These are phyloP conservation scores for Drosophila anomelani DNA, from an alignment of 2,888 invertebrate species.

Conservation along the genomic window DNA sequence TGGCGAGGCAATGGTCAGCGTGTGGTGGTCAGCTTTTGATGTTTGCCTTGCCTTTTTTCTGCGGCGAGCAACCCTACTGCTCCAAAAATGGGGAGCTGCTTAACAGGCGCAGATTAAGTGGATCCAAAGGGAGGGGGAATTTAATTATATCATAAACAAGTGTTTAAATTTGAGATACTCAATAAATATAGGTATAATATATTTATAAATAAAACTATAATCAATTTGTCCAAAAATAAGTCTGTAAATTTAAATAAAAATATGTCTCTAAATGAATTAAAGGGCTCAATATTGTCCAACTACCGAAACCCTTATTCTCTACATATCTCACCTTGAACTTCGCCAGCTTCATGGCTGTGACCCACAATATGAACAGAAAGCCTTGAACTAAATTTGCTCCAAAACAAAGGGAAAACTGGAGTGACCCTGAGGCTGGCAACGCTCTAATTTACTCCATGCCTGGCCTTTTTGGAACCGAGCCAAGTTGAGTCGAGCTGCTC, in stretches of 20 bases:
- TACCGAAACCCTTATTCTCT: neutral
- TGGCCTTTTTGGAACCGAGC: conserved; percentile 47
- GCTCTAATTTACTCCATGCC: conserved; percentile 49
- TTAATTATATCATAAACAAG: too few relatives aligned
- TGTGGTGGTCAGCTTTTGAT: conserved; percentile 68
- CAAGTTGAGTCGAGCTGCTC: conserved; percentile 31
- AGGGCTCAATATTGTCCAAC: too few relatives aligned
- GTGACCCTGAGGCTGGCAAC: conserved; percentile 23
- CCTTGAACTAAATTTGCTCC: conserved; percentile 23
- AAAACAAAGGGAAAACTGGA: conserved; percentile 5
- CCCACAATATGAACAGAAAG: conserved; percentile 1
- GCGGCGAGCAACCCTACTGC: conserved; percentile 53
- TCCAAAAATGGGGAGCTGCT: conserved; percentile 32
- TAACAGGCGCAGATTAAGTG: conserved; percentile 49
- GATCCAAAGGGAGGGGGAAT: neutral
- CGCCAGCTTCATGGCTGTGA: conserved; percentile 4
- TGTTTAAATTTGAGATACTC: too few relatives aligned
- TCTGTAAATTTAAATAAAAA: too few relatives aligned
- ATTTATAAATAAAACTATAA: too few relatives aligned
- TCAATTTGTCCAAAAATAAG: too few relatives aligned
- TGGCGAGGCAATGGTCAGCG: conserved; percentile 54
- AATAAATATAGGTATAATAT: too few relatives aligned
- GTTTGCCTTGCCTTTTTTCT: conserved; percentile 67
- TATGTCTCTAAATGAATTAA: too few relatives aligned
- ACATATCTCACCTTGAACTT: conserved; percentile 18